Conservation (phyloP, 2,888 invertebrate genomes). For the Cryptocheilus praepositus region DNA sequence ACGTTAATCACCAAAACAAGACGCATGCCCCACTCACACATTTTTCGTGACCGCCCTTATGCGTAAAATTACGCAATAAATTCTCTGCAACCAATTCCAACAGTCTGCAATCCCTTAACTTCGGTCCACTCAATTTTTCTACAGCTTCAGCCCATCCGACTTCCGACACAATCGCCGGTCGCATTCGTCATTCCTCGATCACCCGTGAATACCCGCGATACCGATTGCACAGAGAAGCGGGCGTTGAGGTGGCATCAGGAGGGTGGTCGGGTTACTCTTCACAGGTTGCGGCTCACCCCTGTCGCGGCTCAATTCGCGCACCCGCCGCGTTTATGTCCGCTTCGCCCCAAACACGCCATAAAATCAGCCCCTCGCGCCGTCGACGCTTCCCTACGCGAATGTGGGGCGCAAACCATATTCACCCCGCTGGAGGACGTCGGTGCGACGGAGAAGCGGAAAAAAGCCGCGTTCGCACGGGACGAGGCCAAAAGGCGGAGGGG, state of each 20-base stretch:
- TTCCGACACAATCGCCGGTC: no score
- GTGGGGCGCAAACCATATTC: constrained; percentile 64
- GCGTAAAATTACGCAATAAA: no score
- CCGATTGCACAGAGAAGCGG: no score
- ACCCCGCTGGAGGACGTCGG: constrained; percentile 36
- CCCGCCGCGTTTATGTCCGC: constrained; percentile 60
- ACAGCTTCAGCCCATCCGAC: no score
- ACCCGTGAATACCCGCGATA: no score
- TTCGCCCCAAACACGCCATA: constrained; percentile 66
- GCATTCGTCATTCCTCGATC: no score
- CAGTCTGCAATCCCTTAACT: no score
- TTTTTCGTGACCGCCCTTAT: no score
- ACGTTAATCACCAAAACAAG: no score
- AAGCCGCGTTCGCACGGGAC: constrained; percentile 2
- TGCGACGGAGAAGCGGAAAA: constrained; percentile 50
- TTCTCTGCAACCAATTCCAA: no score
- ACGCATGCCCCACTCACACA: no score
- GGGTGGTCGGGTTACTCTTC: constrained; percentile 22
- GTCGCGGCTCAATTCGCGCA: constrained; percentile 49
- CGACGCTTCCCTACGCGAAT: constrained; percentile 63
- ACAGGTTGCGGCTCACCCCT: constrained; percentile 35
- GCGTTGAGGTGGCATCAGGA: background rate
- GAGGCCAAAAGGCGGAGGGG: constrained; percentile 23
- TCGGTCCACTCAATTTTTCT: no score
- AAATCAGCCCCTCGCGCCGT: constrained; percentile 65